These are phyloP conservation scores for Microcebus murinus DNA, from an alignment of 2,113 vertebrate species.

Conservation along the genomic window DNA sequence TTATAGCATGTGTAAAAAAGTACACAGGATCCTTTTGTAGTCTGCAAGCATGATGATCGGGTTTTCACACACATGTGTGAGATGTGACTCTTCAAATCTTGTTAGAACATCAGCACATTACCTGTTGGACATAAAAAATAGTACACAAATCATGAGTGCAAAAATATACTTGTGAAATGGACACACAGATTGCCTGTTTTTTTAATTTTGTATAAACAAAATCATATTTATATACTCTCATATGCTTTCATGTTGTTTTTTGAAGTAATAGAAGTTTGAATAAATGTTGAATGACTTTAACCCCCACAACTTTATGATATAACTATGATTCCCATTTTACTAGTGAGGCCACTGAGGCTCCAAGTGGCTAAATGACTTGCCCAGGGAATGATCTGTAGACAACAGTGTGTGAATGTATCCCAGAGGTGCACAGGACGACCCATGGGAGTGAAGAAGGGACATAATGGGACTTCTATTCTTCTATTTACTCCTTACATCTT, in stretches of 20 bases:
- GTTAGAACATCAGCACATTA: too few species aligned
- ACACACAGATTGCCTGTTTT: neutral
- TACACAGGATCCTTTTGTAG: too few species aligned
- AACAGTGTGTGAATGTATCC: neutral
- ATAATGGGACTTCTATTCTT: neutral
- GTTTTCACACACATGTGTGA: too few species aligned
- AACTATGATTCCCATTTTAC: neutral
- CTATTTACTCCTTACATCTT: neutral
- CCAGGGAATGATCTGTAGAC: neutral
- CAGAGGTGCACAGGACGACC: neutral
- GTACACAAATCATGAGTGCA: neutral
- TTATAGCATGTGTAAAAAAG: too few species aligned
- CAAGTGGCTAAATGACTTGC: neutral
- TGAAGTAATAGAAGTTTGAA: neutral
- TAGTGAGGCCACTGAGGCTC: neutral
- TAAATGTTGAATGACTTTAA: neutral
- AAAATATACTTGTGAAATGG: neutral
- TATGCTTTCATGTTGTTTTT: neutral
- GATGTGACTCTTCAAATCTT: too few species aligned
- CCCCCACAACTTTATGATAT: neutral
- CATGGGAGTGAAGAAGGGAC: neutral
- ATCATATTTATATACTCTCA: neutral
- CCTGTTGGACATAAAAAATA: neutral
- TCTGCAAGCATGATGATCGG: too few species aligned
- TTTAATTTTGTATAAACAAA: neutral